Evolutionary conservation across 1,140 invertebrate species (phyloP).

Genomic region (Choristoneura fumiferana): DNA sequence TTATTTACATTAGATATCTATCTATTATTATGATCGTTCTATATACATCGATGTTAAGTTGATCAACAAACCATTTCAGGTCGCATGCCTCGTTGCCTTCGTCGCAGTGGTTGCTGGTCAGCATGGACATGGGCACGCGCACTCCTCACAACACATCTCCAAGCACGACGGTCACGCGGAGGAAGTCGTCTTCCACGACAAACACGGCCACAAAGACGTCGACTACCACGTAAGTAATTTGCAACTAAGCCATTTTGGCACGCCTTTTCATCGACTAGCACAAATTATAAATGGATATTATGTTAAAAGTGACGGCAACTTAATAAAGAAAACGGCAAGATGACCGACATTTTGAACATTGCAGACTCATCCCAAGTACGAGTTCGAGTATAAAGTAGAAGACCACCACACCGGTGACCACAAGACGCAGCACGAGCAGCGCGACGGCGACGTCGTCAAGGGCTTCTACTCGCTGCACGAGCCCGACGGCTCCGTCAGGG

Average conservation of each 20-base stretch:
- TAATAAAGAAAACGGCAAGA: no score
- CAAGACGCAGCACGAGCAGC: conserved; percentile 47
- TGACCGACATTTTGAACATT: no score
- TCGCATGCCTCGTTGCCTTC: conserved; percentile 39
- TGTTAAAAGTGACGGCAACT: no score
- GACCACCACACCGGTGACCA: conserved; percentile 64
- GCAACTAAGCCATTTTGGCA: no score
- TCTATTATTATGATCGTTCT: no score
- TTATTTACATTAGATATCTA: no score
- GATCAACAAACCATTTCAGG: conserved; percentile 32
- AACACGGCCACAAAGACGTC: conserved; percentile 24
- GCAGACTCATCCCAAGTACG: conserved; percentile 38
- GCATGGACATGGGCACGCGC: conserved; percentile 35
- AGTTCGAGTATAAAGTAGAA: conserved; percentile 57
- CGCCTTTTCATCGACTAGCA: not conserved
- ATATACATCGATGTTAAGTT: no score
- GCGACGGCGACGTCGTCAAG: conserved; percentile 48
- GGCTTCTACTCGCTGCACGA: conserved; percentile 54
- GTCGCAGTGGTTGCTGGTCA: conserved; percentile 30
- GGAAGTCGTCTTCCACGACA: conserved; percentile 34
- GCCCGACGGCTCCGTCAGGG: conserved; percentile 58
- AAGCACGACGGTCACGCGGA: conserved; percentile 48
- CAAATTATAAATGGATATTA: no score
- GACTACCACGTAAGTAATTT: conserved; percentile 53
- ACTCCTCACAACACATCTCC: conserved; percentile 46